Evolutionary conservation across 1,140 invertebrate species (phyloP).

Genomic region (Apocrypta bakeri): DNA sequence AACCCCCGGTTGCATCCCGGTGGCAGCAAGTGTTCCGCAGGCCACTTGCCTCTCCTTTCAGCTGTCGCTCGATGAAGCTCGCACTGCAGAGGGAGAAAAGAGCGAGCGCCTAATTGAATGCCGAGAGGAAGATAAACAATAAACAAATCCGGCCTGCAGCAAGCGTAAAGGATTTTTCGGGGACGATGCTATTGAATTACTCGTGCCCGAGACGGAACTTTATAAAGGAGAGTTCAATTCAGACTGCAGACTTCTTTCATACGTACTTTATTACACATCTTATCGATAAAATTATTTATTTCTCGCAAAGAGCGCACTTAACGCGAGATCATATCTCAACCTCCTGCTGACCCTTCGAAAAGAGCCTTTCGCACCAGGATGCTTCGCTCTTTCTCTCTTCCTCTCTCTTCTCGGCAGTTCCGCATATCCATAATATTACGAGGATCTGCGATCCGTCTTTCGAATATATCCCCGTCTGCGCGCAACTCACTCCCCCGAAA

Average conservation of each 20-base stretch:
- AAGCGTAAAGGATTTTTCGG: background rate
- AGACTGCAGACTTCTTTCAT: too few relatives aligned
- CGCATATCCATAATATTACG: background rate
- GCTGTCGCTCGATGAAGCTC: conserved; percentile 11
- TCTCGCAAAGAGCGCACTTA: too few relatives aligned
- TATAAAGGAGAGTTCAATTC: background rate
- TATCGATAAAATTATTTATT: too few relatives aligned
- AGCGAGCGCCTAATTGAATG: background rate
- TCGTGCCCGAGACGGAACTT: too few relatives aligned
- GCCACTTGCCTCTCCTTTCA: conserved; percentile 24
- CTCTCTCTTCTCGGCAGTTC: background rate
- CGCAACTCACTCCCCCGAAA: conserved; percentile 21
- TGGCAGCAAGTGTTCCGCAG: conserved; percentile 14
- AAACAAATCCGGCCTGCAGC: background rate
- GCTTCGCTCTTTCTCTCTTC: too few relatives aligned
- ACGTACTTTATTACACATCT: too few relatives aligned
- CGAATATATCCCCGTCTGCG: background rate
- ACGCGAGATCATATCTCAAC: background rate
- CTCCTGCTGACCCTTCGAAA: background rate
- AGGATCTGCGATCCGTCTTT: background rate
- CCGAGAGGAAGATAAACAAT: conserved; percentile 19
- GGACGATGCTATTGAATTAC: background rate
- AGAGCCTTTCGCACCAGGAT: background rate
- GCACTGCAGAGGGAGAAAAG: background rate
- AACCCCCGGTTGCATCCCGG: background rate